Evolutionary conservation across 2,888 invertebrate genomes (phyloP), one percentile per base, ranked within the genome.

Genomic region (Drosophila borealis): DNA sequence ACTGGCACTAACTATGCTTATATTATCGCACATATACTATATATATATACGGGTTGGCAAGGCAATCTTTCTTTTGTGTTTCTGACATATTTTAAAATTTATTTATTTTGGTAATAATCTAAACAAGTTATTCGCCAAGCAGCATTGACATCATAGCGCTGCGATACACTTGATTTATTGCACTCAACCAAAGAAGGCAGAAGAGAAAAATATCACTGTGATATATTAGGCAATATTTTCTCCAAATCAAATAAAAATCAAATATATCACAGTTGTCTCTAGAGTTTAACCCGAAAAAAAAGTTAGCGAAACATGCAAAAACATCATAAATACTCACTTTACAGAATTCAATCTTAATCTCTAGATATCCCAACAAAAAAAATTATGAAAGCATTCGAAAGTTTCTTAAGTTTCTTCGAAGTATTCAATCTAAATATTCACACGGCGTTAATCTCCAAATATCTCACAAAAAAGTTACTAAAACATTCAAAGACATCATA

Each of bases 61-160:
- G 33, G 34, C 17, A 41, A 14, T 25, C 8, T 51, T 49, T 55
- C 39, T 33, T 51, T 51, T 75, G 45, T 45, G 4, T 45, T 29
- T 45, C 9, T 45, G 50, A 19, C 36, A 51, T 50, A 45, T 17
- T 59, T 53, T 8, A 21, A 61, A 53, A 76, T 44, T 55, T 59
- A 51, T 76, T 44, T 13, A 17, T 33, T 50, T 44, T 36, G 17
- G 8, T 41, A 50, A 51, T 44, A 34, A 41, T 29, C 46, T 14
- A 49, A 74, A 60, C 74, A 49, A 66, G 78, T 74, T 74, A 54
- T 54, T 49, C 49, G 42, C 19, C 46, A 33, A 49, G 11, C 41
- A 36, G 42, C 57, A 63, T 77, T 72, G 62, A 73, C 78, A 77
- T 72, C 73, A 67, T 71, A 39, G 25, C 17, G 54, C 71, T 45